These are phyloP conservation scores for Sclerurus mexicanus DNA, from an alignment of 2,113 vertebrate genomes.

Conservation along the genomic window DNA sequence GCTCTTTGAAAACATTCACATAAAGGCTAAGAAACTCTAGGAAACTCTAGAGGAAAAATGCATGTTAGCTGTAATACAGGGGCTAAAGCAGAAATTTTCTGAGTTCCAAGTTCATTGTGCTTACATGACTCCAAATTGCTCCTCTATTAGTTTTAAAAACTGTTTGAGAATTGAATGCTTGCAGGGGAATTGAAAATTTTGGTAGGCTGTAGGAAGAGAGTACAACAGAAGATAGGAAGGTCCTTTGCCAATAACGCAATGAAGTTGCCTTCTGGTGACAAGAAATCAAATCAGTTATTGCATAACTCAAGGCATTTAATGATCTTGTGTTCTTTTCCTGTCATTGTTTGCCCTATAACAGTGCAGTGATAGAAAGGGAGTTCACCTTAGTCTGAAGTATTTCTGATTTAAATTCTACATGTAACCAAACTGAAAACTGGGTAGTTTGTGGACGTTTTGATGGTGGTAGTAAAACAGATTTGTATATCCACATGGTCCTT, in stretches of 20 bases:
- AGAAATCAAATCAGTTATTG: neutral
- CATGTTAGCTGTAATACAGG: neutral
- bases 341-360: neutral
- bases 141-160: neutral
- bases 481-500: neutral
- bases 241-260: neutral
- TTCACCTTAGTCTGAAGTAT: neutral
- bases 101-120: neutral
- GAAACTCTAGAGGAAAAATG: neutral
- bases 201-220: neutral
- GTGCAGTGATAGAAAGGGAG: neutral
- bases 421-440: neutral
- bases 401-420: neutral
- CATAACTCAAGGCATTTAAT: neutral
- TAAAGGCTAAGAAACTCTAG: neutral
- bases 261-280: neutral
- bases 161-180: neutral
- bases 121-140: accelerated
- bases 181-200: neutral
- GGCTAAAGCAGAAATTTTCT: neutral
- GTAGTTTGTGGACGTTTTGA: neutral
- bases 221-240: neutral
- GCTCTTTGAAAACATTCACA: neutral
- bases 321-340: neutral
- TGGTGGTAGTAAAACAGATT: neutral